Evolutionary conservation across 2,797 vertebrate genomes (phyloP), one percentile per base, ranked within the genome.

Genomic region (Synanceia verrucosa): DNA sequence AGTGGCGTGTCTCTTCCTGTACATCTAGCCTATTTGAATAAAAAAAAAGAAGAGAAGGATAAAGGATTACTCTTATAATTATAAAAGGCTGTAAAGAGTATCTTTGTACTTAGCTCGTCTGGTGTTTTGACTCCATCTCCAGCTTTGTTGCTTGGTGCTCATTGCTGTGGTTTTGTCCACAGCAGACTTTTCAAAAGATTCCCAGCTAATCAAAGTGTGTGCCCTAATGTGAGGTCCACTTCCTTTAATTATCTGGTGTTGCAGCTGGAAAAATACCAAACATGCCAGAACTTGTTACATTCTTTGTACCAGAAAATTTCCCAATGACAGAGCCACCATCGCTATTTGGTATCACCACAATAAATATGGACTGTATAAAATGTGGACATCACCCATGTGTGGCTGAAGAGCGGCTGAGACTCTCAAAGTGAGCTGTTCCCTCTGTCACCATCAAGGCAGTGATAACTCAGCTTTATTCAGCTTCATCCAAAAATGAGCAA

Each of bases 1-100:
- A 39, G 65, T 75, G 83, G 71, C 44, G 82, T 78, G 79, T 64
- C 60, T 55, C 71, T 81, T 81, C 71, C 73, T 84, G 70, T 63
- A 24, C 57, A 52, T 41, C 28, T 28, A 57, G 59, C 41, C 33
- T n/a, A 44, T 11, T 6, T 13, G 5, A 66, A 60, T 44, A 43
- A 50, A 39, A 63, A 19, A 63, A 47, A 21, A 36, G 13, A 31
- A 23, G 10, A 4, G 12, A 2, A 28, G 28, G 5, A 21, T 13
- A 12, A 47, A 67, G 4, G 5, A 24, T 31, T 21, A 28, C 18
- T 13, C 19, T 65, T 62, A 18, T 29, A 21, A 10, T 52, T 19
- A 21, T 33, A 6, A 67, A 47, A 53, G 6, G 19, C 21, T 64
- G 24, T 33, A 37, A 50, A 73, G 70, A 62, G 51, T 6, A 16